Evolutionary conservation across 2,888 invertebrate genomes (phyloP), one percentile per base, ranked within the genome.

Genomic region (Cephus spinipes): DNA sequence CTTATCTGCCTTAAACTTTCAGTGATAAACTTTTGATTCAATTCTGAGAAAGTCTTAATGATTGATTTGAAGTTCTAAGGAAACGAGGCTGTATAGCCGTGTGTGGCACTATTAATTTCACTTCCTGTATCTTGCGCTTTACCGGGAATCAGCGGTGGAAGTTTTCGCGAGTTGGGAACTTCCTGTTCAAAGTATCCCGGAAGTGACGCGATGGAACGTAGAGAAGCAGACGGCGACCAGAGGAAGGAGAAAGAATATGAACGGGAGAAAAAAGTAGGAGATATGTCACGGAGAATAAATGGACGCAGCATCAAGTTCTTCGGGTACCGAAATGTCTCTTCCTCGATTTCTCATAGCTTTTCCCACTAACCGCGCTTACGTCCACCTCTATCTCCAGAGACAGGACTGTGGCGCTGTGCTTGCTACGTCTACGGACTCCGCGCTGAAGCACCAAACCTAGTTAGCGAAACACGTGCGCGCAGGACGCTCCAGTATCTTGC

Each of bases 11-110:
- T 23, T 55, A 23, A 23, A 55, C 23, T 55, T 40, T 40, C 23
- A 40, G 23, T 40, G 84, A 86, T 83, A 86, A 87, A 85, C 84
- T 87, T 87, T 85, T 86, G 83, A 85, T 79, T 82, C 81, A 79
- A 79, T 79, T 74, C 76, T 40, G 76, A 79, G 81, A 81, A 80
- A 85, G 81, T 83, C 80, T 74, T 78, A 74, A 78, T 76, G 69
- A 76, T 80, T 82, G 84, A 84, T 86, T 84, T 82, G 83, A 84
- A 83, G 82, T 78, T 71, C 73, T 23, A 6, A 15, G 15, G 23
- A 81, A 80, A 81, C 77, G 79, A 73, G 77, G 68, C 77, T 80
- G 78, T 77, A 79, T 71, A 80, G 80, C 76, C 80, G 77, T 23
- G 77, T 23, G 40, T 40, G 40, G 15, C 79, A 74, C 84, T 81